Conservation (phyloP, 2,888 invertebrate species). For the Tetranychus piercei region DNA sequence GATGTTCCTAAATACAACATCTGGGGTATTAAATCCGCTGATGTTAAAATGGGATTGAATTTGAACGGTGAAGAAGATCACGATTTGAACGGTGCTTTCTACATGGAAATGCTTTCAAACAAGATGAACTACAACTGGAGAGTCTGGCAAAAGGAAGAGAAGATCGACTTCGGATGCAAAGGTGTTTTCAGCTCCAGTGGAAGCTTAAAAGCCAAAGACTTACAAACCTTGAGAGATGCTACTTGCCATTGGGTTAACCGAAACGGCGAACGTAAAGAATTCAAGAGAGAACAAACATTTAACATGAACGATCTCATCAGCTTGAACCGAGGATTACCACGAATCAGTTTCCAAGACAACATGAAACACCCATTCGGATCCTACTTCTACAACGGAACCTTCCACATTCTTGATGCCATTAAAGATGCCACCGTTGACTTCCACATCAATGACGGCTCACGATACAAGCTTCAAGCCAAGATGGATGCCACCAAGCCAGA, state of each 20-base stretch:
- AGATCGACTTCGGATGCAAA: neutral
- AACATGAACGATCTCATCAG: neutral
- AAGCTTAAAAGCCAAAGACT: neutral
- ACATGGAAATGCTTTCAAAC: neutral
- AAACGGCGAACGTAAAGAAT: neutral
- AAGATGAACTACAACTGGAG: neutral
- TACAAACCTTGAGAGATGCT: neutral
- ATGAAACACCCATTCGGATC: neutral
- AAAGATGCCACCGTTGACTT: neutral
- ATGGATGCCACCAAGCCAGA: neutral
- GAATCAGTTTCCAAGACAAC: neutral
- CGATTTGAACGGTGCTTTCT: neutral
- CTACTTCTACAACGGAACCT: neutral
- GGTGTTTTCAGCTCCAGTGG: neutral
- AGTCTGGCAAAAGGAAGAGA: neutral
- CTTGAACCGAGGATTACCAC: neutral
- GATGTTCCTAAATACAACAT: neutral
- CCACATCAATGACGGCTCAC: neutral
- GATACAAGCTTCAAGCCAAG: neutral
- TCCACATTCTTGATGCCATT: neutral
- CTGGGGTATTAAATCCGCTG: neutral
- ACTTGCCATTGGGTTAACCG: slow-evolving; percentile 3
- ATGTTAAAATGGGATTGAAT: neutral
- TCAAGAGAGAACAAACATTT: neutral
- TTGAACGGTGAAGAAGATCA: neutral